phyloP scores from a whole-genome alignment of 2,113 vertebrate species.

The Lycaon pictus region DNA sequence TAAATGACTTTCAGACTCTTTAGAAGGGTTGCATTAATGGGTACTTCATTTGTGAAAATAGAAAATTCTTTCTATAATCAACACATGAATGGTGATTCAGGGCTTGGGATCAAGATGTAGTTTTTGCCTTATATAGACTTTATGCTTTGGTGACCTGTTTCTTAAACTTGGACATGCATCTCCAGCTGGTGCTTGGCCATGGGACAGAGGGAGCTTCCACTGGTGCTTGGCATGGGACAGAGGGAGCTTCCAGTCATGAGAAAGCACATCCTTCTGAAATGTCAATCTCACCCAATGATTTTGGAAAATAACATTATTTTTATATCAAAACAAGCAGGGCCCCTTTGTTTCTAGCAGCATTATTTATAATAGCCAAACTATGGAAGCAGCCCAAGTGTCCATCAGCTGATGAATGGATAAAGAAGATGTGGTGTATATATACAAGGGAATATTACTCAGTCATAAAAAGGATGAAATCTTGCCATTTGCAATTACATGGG shows the following conservation, averaged over 20 bases:
- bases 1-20: constrained; percentile 67
- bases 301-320: constrained; percentile 54
- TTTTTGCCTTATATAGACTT: background rate
- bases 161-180: background rate
- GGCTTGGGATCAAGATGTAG: background rate
- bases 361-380: background rate
- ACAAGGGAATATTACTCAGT: background rate
- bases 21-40: background rate
- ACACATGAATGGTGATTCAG: background rate
- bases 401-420: background rate
- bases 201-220: background rate
- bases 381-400: background rate
- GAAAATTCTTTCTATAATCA: background rate
- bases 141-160: background rate
- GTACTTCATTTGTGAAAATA: constrained; percentile 39
- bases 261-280: background rate
- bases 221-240: background rate
- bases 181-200: background rate
- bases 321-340: background rate
- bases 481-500: background rate
- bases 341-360: background rate
- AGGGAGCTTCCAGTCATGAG: background rate
- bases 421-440: background rate
- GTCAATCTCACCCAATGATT: background rate
- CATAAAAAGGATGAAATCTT: background rate